Evolutionary conservation across 2,888 invertebrate genomes (phyloP).

Genomic region (Sesia apiformis): DNA sequence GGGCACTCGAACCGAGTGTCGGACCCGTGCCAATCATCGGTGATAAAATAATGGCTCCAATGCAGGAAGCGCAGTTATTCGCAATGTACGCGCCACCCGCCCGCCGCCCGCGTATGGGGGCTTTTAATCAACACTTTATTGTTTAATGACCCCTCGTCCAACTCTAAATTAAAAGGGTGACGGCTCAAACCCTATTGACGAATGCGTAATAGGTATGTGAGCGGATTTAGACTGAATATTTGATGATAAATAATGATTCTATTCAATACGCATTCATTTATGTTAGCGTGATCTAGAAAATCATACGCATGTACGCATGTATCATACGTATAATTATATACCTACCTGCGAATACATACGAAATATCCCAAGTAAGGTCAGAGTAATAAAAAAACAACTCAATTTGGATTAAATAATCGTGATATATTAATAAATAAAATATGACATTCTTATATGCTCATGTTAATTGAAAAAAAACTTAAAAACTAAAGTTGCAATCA

Average conservation of each 20-base stretch:
- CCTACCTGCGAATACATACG: no score
- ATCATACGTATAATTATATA: no score
- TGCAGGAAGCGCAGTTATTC: constrained; percentile 70
- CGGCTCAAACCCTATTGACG: constrained; percentile 70
- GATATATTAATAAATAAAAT: no score
- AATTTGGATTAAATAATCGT: no score
- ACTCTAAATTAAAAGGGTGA: constrained; percentile 74
- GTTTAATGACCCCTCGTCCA: constrained; percentile 73
- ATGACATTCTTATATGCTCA: no score
- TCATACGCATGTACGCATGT: no score
- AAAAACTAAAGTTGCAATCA: no score
- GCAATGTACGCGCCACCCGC: constrained; percentile 31
- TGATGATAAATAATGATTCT: constrained; percentile 43
- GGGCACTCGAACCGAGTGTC: constrained; percentile 24
- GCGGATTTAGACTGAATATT: constrained; percentile 57
- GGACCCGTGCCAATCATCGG: constrained; percentile 60
- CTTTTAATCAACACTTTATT: constrained; percentile 76
- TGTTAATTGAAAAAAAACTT: no score
- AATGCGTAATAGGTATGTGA: constrained; percentile 64
- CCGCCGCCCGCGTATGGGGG: constrained; percentile 63
- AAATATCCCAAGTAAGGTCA: no score
- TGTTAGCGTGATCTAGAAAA: neutral
- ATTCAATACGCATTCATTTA: constrained; percentile 6
- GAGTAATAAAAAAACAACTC: no score
- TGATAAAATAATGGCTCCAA: constrained; percentile 68